These are phyloP conservation scores for Drosophila mimica DNA, from an alignment of 2,888 invertebrate species.

Conservation along the genomic window DNA sequence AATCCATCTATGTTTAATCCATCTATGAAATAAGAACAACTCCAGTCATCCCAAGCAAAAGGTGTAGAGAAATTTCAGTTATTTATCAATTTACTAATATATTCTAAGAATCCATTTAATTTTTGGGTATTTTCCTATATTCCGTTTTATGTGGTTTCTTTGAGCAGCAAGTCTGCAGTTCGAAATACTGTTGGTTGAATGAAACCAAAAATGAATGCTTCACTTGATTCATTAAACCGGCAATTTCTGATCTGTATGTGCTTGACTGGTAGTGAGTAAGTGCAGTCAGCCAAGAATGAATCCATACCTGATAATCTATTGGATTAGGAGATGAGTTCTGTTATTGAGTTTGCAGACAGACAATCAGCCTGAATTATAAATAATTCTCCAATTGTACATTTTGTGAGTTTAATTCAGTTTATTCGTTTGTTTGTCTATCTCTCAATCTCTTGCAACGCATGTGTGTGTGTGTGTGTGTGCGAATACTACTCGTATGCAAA, in stretches of 20 bases:
- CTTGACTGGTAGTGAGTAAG: not conserved
- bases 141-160: not conserved
- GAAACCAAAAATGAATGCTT: not conserved
- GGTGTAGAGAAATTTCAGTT: not conserved
- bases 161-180: not conserved
- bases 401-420: slow-evolving; percentile 59
- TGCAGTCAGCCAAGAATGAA: slow-evolving; percentile 24
- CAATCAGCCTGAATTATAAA: slow-evolving; percentile 53
- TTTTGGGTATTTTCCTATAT: not conserved
- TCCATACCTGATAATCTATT: not conserved
- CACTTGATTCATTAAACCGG: not conserved
- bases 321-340: slow-evolving; percentile 2
- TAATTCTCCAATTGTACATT: slow-evolving; percentile 47
- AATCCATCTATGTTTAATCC: too few species aligned
- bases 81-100: not conserved
- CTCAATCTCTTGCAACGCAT: slow-evolving; percentile 6
- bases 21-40: not conserved
- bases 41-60: not conserved
- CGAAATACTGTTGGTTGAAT: not conserved
- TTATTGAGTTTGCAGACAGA: slow-evolving; percentile 30
- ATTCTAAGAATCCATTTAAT: not conserved
- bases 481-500: slow-evolving; percentile 47
- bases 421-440: slow-evolving; percentile 50
- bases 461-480: not conserved
- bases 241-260: slow-evolving; percentile 1